Conservation (phyloP, 1,140 invertebrate species). For the Colletes latitarsis region DNA sequence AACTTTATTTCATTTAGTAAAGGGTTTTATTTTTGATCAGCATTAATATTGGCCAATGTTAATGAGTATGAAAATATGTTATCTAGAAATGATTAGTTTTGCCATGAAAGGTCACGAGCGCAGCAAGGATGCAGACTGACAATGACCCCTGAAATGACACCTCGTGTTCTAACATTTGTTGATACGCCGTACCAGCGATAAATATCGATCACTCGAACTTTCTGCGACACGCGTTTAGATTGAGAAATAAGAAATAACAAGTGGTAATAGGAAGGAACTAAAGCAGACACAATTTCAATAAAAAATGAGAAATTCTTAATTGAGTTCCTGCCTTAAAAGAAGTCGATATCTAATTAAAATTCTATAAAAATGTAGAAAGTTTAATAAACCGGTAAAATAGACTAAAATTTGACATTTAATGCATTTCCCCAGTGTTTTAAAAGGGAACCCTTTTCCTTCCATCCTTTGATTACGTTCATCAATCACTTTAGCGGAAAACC, state of each 20-base stretch:
- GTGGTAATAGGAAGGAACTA: neutral
- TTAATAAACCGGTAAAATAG: too few relatives aligned
- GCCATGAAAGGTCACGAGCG: slow-evolving; percentile 6
- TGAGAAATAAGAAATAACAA: neutral
- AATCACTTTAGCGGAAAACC: slow-evolving; percentile 7
- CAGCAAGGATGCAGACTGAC: slow-evolving; percentile 3
- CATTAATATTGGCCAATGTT: too few relatives aligned
- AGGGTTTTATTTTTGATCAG: too few relatives aligned
- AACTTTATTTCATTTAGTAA: too few relatives aligned
- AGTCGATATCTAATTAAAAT: too few relatives aligned
- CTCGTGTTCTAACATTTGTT: neutral
- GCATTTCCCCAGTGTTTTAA: neutral
- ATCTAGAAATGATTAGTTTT: too few relatives aligned
- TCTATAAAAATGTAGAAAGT: too few relatives aligned
- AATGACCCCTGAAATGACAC: slow-evolving; percentile 28
- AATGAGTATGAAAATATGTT: too few relatives aligned
- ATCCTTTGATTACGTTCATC: slow-evolving; percentile 27
- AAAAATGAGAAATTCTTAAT: neutral
- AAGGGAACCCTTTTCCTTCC: neutral
- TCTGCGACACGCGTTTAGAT: neutral
- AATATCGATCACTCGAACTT: slow-evolving; percentile 6
- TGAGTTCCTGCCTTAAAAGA: neutral
- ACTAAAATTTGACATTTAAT: too few relatives aligned
- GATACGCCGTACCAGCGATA: neutral
- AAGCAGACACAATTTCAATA: neutral